Base-by-base conservation (phyloP, 2,888 invertebrate genomes). In the Nymphalis c-album region DNA sequence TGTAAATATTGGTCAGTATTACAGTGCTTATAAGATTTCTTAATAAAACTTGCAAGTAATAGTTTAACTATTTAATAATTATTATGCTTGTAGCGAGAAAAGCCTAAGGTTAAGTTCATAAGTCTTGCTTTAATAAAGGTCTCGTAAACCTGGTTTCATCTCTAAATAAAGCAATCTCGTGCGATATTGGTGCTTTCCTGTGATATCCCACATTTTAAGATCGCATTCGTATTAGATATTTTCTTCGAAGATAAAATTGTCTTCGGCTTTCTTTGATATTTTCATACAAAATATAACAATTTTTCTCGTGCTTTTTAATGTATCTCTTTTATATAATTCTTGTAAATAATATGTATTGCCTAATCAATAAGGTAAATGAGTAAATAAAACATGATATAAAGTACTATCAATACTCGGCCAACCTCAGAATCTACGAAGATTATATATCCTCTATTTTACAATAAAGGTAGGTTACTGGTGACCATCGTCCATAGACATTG, bases 151-250 rank as follows among this genome's bases (percentile, higher is more conserved):
- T 64, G 60, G 68, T 71, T 67, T 71, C 67, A 71, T 73, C 45
- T 72, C 59, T 70, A 72, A 71, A 73, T 72, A 74, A 68, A 64
- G 74, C 70, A 70, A 69, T 70, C 70, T 60, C 17, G 53, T 7
- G 53, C 72, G 50, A 68, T 64, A 64, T 64, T 51, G 64, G 51
- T 51, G 50, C 59, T 64, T 48, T n/a, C 55, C 63, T 45, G 47
- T 57, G 45, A 57, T 57, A 47, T 57, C 31, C 26, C 40, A 59
- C 50, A 22, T 58, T 50, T 31, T 51, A 22, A 51, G 16, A 51
- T 51, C 13, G 51, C 51, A 31, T 17, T 55, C 31, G 31, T 31
- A 31, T 55, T 31, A 55, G 31, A 55, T 55, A 31, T 55, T 26
- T 55, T n/a, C 31, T 17, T 55, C 53, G n/a, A 55, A 31, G 26